Percentiles rank a stretch among this genome's conserved stretches.
These are phyloP conservation scores for Drosophila nikananu DNA, from an alignment of 1,140 invertebrate species.

Conservation along the genomic window DNA sequence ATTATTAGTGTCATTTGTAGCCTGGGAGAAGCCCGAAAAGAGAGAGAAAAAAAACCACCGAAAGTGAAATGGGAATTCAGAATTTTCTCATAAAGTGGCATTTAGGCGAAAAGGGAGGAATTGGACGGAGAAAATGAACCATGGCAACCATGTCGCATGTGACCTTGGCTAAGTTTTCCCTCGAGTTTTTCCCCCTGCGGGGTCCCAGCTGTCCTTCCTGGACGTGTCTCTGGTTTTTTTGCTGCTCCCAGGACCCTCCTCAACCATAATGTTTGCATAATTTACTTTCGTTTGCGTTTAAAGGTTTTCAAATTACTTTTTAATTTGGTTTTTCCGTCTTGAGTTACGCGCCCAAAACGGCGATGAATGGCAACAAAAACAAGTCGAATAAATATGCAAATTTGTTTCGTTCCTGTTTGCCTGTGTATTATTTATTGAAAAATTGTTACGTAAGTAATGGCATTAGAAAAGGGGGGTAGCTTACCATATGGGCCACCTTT, in stretches of 20 bases:
- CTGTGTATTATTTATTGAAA: conserved; percentile 64
- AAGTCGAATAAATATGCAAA: conserved; percentile 82
- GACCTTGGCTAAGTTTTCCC: conserved; percentile 70
- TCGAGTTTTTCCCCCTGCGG: conserved; percentile 16
- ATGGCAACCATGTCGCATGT: conserved; percentile 63
- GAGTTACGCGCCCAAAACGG: conserved; percentile 66
- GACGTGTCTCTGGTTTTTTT: conserved; percentile 41
- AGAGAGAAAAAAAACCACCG: conserved; percentile 15
- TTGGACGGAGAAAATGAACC: conserved; percentile 35
- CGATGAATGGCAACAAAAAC: conserved; percentile 54
- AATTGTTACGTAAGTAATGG: conserved; percentile 50
- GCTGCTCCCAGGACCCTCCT: conserved; percentile 21
- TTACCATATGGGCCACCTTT: conserved; percentile 7
- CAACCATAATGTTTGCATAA: conserved; percentile 81
- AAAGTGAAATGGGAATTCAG: conserved; percentile 54
- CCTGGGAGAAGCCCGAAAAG: conserved; percentile 13
- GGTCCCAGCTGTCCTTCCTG: conserved; percentile 61
- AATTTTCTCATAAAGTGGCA: conserved; percentile 78
- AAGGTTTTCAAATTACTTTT: conserved; percentile 84
- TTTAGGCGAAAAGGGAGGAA: conserved; percentile 22
- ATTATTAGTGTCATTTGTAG: conserved; percentile 82
- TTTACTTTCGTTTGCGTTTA: conserved; percentile 82
- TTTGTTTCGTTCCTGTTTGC: conserved; percentile 37
- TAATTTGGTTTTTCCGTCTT: conserved; percentile 82
- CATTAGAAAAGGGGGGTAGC: not conserved